phyloP scores from a whole-genome alignment of 2,113 vertebrate species.

The Charina bottae region DNA sequence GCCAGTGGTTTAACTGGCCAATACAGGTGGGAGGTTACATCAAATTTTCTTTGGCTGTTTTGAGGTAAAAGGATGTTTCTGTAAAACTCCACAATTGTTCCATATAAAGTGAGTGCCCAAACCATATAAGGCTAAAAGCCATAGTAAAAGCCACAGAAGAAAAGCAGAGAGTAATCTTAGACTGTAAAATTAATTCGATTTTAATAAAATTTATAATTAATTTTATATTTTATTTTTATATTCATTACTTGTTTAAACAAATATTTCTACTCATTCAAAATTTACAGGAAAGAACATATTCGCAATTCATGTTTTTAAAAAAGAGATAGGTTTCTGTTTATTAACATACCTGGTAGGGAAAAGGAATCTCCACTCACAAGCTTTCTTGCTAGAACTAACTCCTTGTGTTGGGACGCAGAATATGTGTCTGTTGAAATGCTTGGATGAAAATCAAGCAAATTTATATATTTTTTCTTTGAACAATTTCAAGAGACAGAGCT shows the following conservation, averaged over 20 bases:
- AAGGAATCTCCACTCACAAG: not conserved
- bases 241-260: not conserved
- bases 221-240: no score
- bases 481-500: not conserved
- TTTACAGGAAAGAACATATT: not conserved
- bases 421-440: no score
- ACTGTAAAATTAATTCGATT: not conserved
- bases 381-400: not conserved
- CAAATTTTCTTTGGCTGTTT: not conserved
- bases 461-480: constrained; percentile 25
- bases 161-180: not conserved
- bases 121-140: not conserved
- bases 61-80: not conserved
- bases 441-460: not conserved
- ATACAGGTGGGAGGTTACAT: not conserved
- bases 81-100: not conserved
- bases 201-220: no score
- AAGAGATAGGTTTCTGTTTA: not conserved
- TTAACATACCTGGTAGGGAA: not conserved
- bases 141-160: not conserved
- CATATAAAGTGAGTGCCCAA: not conserved
- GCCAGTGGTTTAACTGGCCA: no score
- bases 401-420: not conserved
- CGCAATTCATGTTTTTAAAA: not conserved
- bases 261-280: not conserved